Percentiles rank a stretch among this genome's conserved stretches.
phyloP scores from a whole-genome alignment of 1,140 invertebrate genomes.

The Papilio polytes region DNA sequence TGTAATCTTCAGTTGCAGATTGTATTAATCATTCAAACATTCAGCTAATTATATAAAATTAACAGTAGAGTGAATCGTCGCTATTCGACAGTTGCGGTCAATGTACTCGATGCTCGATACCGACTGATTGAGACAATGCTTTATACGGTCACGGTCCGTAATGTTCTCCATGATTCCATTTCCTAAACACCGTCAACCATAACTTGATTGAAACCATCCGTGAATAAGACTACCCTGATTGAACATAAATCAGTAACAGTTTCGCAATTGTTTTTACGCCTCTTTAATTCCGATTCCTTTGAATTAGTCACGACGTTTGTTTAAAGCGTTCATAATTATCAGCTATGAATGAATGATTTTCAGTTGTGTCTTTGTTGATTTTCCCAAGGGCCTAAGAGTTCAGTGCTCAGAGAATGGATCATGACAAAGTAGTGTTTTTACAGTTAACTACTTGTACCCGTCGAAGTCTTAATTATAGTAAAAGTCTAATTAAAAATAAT shows the following conservation, averaged over 20 bases:
- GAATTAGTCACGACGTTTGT: slow-evolving; percentile 27
- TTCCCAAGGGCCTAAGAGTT: not conserved
- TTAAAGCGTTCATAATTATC: slow-evolving; percentile 35
- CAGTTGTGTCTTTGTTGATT: slow-evolving; percentile 28
- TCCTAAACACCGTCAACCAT: slow-evolving; percentile 58
- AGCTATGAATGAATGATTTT: slow-evolving; percentile 13
- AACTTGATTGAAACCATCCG: slow-evolving; percentile 58
- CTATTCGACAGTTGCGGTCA: slow-evolving; percentile 74
- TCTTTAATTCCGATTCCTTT: slow-evolving; percentile 64
- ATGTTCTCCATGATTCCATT: slow-evolving; percentile 62
- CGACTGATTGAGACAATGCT: slow-evolving; percentile 77
- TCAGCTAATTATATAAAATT: not conserved
- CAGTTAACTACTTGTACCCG: too few species aligned
- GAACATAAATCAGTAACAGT: slow-evolving; percentile 64
- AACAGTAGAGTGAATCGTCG: slow-evolving; percentile 55
- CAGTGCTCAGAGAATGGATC: too few species aligned
- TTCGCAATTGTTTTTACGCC: slow-evolving; percentile 75
- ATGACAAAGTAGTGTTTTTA: too few species aligned
- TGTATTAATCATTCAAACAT: not conserved
- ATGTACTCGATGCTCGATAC: slow-evolving; percentile 73
- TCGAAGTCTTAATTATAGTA: too few species aligned
- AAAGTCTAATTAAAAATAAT: too few species aligned
- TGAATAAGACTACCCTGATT: slow-evolving; percentile 58
- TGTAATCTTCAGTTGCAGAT: not conserved
- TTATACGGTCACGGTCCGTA: slow-evolving; percentile 62